A percentile compares a stretch with the other conserved stretches of the same genome.
Conservation (phyloP, 2,797 vertebrate genomes). For the Brotogeris chrysoptera region DNA sequence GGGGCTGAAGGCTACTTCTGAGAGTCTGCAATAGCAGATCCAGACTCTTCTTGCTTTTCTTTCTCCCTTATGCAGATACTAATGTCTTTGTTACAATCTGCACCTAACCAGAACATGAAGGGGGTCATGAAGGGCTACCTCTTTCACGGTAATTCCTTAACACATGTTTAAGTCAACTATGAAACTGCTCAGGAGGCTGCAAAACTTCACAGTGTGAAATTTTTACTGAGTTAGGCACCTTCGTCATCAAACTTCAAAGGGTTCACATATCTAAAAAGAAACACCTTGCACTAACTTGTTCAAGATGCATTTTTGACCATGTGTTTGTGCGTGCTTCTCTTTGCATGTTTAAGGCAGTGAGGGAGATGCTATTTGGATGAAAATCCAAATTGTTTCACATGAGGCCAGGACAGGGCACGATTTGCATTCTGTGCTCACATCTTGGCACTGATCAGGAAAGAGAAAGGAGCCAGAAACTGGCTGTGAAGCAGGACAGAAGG, state of each 20-base stretch:
- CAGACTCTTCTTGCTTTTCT: neutral
- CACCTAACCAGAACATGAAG: neutral
- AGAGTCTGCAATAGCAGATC: neutral
- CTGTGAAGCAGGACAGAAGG: neutral
- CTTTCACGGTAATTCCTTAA: neutral
- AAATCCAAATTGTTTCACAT: neutral
- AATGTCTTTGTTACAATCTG: neutral
- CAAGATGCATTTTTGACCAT: neutral
- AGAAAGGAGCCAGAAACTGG: neutral
- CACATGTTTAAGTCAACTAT: neutral
- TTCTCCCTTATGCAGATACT: neutral
- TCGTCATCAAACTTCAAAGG: neutral
- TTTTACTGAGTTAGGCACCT: neutral
- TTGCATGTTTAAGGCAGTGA: neutral
- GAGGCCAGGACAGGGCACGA: neutral
- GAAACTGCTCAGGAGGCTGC: neutral
- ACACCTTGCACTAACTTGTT: neutral
- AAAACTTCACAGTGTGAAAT: neutral
- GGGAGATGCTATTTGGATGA: neutral
- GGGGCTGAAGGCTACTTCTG: neutral
- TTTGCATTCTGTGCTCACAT: slow-evolving; percentile 14
- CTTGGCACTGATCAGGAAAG: slow-evolving; percentile 7
- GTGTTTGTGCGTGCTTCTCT: neutral
- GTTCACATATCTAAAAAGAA: neutral
- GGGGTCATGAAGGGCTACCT: neutral